Evolutionary conservation across 2,888 invertebrate species (phyloP), one percentile per base, ranked within the genome.

Genomic region (Erebia ligea): DNA sequence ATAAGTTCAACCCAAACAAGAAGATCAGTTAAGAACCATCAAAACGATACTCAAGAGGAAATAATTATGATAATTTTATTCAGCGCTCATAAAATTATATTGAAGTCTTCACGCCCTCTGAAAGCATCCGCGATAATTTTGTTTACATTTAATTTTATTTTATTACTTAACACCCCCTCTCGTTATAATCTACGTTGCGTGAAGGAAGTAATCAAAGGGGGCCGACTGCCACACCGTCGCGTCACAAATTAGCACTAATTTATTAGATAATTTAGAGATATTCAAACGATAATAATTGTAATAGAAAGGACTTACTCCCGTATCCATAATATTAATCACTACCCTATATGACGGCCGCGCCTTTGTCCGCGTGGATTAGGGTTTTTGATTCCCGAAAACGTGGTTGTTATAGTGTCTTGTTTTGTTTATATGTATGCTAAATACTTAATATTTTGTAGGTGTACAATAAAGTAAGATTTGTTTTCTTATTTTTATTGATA

Each of bases 141-240:
- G 70, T 67, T 68, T 70, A 66, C 42, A 68, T 67, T 67, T 67
- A 63, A 73, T 73, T 71, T 68, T 52, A 71, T 73, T 73, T 65
- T 21, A 65, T 65, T 65, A 45, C 45, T 61, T 61, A 73, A 68
- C 66, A 57, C 61, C 58, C 69, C 61, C 50, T 67, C 54, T 17
- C 48, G 62, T 67, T 19, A 67, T 67, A 64, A n/a, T 57, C 57
- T 45, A 19, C 68, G 59, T 72, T 59, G 70, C 75, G 74, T 77
- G 77, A 70, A 63, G 63, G 71, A 73, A 68, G 70, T 69, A 75
- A 76, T 75, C 73, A 76, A 67, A 68, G 71, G 58, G 58, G 72
- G 48, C 70, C 68, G 75, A 65, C 70, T 69, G 69, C 75, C 75
- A 76, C 76, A 72, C 76, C 71, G 73, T 65, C 70, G 63, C 71